phyloP scores from a whole-genome alignment of 2,888 invertebrate genomes.

The Drosophila barbarae region DNA sequence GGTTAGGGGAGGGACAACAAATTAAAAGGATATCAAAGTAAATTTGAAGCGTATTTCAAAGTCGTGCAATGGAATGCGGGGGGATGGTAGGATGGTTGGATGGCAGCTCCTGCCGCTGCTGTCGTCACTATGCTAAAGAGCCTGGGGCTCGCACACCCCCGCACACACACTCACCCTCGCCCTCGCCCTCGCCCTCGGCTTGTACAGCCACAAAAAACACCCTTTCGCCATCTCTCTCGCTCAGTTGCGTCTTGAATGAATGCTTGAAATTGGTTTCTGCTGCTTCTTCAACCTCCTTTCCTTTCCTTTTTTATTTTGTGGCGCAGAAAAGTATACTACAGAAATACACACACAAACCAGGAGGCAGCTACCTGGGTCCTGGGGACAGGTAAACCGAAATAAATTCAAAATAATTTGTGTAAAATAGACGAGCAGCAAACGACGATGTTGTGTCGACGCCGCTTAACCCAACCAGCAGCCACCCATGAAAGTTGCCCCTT shows the following conservation, averaged over 20 bases:
- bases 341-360: conserved; percentile 33
- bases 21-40: conserved; percentile 73
- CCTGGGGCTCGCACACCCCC: conserved; percentile 27
- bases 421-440: conserved; percentile 60
- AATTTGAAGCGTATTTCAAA: conserved; percentile 71
- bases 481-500: not conserved
- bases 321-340: conserved; percentile 63
- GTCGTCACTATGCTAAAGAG: conserved; percentile 65
- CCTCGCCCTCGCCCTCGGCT: not conserved
- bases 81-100: not conserved
- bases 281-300: conserved; percentile 37
- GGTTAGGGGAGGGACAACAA: conserved; percentile 43
- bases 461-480: conserved; percentile 16
- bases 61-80: conserved; percentile 23
- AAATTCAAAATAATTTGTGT: conserved; percentile 70
- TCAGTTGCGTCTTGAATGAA: conserved; percentile 64
- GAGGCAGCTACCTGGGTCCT: not conserved
- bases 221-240: conserved; percentile 38
- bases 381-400: conserved; percentile 62
- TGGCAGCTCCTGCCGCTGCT: conserved; percentile 22
- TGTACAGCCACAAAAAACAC: conserved; percentile 8
- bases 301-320: not conserved
- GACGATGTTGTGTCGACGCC: conserved; percentile 25
- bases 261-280: conserved; percentile 69
- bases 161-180: not conserved